These are phyloP conservation scores for Sebastes oblongus DNA, from an alignment of 2,797 vertebrate genomes.

Conservation along the genomic window DNA sequence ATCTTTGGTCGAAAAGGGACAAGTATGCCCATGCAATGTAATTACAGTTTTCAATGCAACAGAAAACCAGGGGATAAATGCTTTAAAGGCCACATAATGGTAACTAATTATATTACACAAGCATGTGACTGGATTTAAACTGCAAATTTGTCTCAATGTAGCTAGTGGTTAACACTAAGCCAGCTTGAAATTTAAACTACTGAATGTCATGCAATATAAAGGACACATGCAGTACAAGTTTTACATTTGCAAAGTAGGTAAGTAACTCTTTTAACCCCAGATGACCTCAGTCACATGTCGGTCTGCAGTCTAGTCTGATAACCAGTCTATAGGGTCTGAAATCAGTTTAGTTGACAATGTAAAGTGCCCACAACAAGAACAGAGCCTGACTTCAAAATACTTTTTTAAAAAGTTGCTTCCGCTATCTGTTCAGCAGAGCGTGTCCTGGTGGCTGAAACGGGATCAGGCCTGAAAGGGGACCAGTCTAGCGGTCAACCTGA, in stretches of 20 bases:
- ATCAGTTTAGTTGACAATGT: background rate
- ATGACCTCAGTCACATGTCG: constrained; percentile 5
- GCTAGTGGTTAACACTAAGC: background rate
- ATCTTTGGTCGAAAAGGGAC: background rate
- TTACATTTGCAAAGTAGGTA: background rate
- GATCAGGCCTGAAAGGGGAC: constrained; percentile 26
- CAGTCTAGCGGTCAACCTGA: constrained; percentile 41
- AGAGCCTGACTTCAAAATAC: background rate
- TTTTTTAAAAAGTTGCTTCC: background rate
- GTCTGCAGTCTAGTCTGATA: background rate
- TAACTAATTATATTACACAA: constrained; percentile 8
- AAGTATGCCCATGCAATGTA: background rate
- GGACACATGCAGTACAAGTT: background rate
- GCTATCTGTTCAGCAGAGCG: background rate
- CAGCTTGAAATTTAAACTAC: background rate
- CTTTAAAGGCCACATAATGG: background rate
- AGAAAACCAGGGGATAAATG: background rate
- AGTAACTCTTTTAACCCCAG: background rate
- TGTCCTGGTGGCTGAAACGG: constrained; percentile 3
- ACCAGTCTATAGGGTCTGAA: background rate
- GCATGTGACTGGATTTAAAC: constrained; percentile 8
- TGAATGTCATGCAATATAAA: background rate
- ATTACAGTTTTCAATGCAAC: background rate
- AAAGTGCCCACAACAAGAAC: background rate
- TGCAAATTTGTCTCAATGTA: background rate